Evolutionary conservation across 2,113 vertebrate species (phyloP).

Genomic region (Elephas maximus): DNA sequence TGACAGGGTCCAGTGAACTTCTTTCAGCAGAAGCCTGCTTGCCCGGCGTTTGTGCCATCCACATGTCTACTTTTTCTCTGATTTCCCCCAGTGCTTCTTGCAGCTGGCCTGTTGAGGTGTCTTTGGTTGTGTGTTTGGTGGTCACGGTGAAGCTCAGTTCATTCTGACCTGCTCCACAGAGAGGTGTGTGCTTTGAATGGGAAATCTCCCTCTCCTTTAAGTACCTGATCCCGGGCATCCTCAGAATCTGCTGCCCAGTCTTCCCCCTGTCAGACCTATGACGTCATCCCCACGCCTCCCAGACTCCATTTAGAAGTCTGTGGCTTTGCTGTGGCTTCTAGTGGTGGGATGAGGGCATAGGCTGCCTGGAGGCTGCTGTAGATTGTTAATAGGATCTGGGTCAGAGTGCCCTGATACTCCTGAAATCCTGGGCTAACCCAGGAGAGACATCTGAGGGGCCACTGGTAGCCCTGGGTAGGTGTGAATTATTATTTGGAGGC

Average conservation of each 20-base stretch:
- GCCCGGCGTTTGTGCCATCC: not conserved
- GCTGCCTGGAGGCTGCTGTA: not conserved
- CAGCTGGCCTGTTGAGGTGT: not conserved
- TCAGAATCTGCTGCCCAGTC: not conserved
- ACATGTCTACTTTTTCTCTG: not conserved
- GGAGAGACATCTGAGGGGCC: not conserved
- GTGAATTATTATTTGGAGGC: conserved; percentile 30
- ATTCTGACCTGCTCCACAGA: not conserved
- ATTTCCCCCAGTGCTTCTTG: conserved; percentile 15
- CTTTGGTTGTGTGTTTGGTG: not conserved
- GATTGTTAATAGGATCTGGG: not conserved
- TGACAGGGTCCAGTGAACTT: conserved; percentile 57
- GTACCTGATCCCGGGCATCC: not conserved
- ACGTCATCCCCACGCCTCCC: not conserved
- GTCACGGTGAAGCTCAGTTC: not conserved
- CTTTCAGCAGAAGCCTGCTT: not conserved
- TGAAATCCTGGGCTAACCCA: not conserved
- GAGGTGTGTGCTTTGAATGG: not conserved
- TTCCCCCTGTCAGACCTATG: not conserved
- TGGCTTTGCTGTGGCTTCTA: conserved; percentile 55
- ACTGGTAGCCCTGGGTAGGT: not conserved
- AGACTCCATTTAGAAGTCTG: conserved; percentile 29
- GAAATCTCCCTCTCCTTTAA: not conserved
- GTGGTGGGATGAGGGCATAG: not conserved
- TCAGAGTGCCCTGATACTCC: not conserved